Base-by-base conservation (phyloP, 1,140 invertebrate species). In the Listronotus bonariensis region DNA sequence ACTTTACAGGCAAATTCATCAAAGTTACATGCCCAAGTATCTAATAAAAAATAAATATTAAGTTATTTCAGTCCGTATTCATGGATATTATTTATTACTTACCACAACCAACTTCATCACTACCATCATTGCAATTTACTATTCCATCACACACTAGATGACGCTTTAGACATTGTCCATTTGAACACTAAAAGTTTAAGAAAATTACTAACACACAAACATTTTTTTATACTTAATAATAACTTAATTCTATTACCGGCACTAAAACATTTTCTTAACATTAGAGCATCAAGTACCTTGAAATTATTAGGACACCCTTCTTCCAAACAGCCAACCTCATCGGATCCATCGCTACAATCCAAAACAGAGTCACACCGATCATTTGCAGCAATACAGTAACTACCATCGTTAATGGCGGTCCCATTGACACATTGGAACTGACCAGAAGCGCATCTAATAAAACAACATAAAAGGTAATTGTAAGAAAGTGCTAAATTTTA, bases 81-180 rank as follows among this genome's bases (percentile, higher is more conserved):
- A n/a, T n/a, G n/a, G n/a, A n/a, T n/a, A n/a, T n/a, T 8, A 36
- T 3, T 11, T 42, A 58, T 52, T 31, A 80, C 80, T 78, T 76
- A 82, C 82, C 80, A 69, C 89, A 91, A 68, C 85, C 80, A 6
- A 71, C 71, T 81, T 92, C 90, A 76, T 92, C 90, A 64, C 84
- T 88, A 6, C 83, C 82, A 72, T 92, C 90, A 41, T 83, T 82
- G 72, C 90, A 92, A 67, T 89, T 86, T 0, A 80, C 74, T 49
- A 88, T 88, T 32, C 87, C 85, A 79, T 93, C 89, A 77, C 91
- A 94, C 9, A 90, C 87, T 18, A 89, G 80, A 68, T 87, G 81
- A 59, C 86, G 76, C 65, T 83, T 86, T 14, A 93, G 83, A 72
- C 91, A 93, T 70, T 88, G 84, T 12, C 89, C 89, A 77, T 82